Base-by-base conservation (phyloP, 2,888 invertebrate genomes). In the Synergus japonicus region DNA sequence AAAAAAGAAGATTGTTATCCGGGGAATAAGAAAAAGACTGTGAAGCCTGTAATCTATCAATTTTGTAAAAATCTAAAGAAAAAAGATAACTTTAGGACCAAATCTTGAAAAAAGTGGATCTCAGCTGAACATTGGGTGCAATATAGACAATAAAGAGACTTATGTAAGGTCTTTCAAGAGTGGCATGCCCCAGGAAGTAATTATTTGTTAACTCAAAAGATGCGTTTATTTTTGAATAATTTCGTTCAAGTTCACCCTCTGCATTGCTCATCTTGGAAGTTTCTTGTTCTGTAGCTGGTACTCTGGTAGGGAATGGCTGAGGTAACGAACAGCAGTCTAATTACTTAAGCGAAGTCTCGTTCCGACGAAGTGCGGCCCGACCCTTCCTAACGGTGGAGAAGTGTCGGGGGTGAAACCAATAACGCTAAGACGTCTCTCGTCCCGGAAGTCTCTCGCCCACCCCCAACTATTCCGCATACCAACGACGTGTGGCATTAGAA, bases 241-340 rank as follows among this genome's bases (percentile, higher is more conserved):
- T 58, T 18, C 9, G 54, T 73, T 73, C 15, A 37, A n/a, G 37
- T 73, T 73, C 22, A 22, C 9, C 37, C 37, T 10, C n/a, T 37
- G n/a, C 41, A n/a, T 58, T n/a, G 66, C 65, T 78, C 54, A 37
- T 58, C 78, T 46, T 76, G 80, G 76, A 83, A 82, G 81, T 84
- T 83, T 81, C 83, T 80, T 81, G 85, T 84, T 85, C 86, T 85
- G 41, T 78, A 69, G 37, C 37, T 37, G 3, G 37, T 37, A 37
- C 37, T 37, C 65, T 79, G 79, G 69, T 80, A 69, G 81, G 84
- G 85, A 87, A 88, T 89, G 89, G 87, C 87, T 87, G 86, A 87
- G 87, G 86, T 89, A 90, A 90, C 89, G 88, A 89, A 90, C 89
- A 87, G 87, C 89, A 89, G 90, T 91, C 91, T 91, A 91, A 91